Base-by-base conservation (phyloP, 2,797 vertebrate genomes). In the Muscicapa comitata region DNA sequence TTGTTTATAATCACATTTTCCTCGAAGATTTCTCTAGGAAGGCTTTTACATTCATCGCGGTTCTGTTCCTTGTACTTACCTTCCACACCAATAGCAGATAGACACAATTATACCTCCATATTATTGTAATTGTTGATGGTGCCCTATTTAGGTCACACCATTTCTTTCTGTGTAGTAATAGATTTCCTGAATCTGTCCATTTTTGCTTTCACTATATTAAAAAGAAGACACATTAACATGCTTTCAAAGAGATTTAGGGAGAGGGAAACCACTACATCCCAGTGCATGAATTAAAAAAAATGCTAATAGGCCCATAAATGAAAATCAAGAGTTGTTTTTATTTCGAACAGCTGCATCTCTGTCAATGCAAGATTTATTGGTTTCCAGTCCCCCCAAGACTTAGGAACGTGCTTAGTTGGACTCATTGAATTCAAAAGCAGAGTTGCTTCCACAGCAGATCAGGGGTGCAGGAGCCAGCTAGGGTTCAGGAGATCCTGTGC, bases 131-230 rank as follows among this genome's bases (percentile, higher is more conserved):
- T 84, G 91, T 89, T 95, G 88, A 43, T 88, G 65, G 68, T 97
- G 76, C 74, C 58, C 50, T 81, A 54, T 88, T 91, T 91, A 86
- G 77, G 91, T 94, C 84, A 70, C 29, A 17, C 55, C 45, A 58
- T 58, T 75, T 83, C 43, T 95, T 93, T 85, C 79, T 74, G 43
- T 80, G 61, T 50, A 37, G 45, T 63, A 45, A 76, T 54, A 58
- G 68, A 75, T 89, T 70, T 81, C 24, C 55, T 31, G 33, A 86
- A 86, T 94, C 67, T 38, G 66, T 78, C 86, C 16, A 2, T 9
- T 91, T 95, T 96, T 84, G 31, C n/a, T 95, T 92, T 72, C 66
- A 53, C 72, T 90, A 77, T 92, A 86, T 90, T 72, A 63, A 90
- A 94, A 80, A 88, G 45, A 77, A 73, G 24, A 37, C 19, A 72